Base-by-base conservation (phyloP, 2,797 vertebrate genomes). In the Perdix hodgsoniae region DNA sequence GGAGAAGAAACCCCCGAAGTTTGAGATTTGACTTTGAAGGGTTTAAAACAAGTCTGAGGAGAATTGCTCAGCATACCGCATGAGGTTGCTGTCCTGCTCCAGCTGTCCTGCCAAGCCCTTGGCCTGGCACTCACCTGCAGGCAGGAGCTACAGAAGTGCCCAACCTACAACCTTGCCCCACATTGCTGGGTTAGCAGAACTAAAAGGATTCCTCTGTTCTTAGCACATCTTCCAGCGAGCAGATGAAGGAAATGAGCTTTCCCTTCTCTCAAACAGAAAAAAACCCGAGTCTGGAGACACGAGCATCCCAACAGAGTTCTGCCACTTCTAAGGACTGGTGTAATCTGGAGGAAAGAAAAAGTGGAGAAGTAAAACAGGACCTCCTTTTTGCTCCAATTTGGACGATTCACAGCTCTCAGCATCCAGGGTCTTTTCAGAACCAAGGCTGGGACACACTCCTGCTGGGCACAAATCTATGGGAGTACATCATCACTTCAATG, bases 1-100 rank as follows among this genome's bases (percentile, higher is more conserved):
- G 96, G 96, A 96, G 92, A 97, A 92, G 94, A 96, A 95, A 96
- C 78, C 84, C 86, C 91, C 87, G 57, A 96, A 96, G 96, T 97
- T 97, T 86, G 86, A 91, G 88, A 94, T 90, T 91, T 96, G 94
- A 96, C 95, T 97, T 97, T 96, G 90, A 86, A 95, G 81, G 64
- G 75, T 90, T 96, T 93, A 80, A 94, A 95, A 95, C 81, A 90
- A 95, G 94, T 50, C 95, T 74, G 85, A 97, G 87, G 95, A 97
- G 96, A 87, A 81, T 44, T 8, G 9, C 70, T 87, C 33, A 39
- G 93, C 94, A 72, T 94, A 89, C 67, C 95, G 86, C 39, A 14
- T 23, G 8, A 60, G 52, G 23, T 7, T 33, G 14, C 14, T 29
- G 14, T 14, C 24, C 44, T 21, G 69, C 73, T 78, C 44, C 84